phyloP scores from a whole-genome alignment of 2,888 invertebrate species.

The Leucophenga maculata region DNA sequence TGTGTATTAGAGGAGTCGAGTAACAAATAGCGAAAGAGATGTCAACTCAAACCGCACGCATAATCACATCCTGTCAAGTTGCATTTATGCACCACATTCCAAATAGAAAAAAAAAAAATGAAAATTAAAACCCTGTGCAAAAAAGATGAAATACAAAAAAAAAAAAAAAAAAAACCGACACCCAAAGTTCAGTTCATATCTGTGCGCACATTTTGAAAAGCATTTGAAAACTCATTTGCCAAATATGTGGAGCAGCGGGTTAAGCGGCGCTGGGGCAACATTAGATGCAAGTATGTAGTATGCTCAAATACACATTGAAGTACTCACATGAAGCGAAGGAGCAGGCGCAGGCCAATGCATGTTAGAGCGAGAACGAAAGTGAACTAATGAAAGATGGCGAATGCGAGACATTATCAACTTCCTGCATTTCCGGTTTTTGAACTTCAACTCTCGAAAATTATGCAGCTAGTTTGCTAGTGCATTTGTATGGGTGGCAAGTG shows the following conservation, averaged over 20 bases:
- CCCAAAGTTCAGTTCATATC: slow-evolving; percentile 20
- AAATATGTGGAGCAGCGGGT: slow-evolving; percentile 12
- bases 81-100: slow-evolving; percentile 8
- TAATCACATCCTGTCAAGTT: slow-evolving; percentile 26
- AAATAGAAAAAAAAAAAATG: background rate
- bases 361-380: no score
- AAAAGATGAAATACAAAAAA: background rate
- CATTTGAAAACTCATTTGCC: slow-evolving; percentile 46
- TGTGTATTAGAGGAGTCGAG: background rate
- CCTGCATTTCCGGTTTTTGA: slow-evolving; percentile 19
- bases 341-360: background rate
- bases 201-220: slow-evolving; percentile 9
- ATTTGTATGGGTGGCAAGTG: background rate
- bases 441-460: slow-evolving; percentile 16
- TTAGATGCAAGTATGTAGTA: no score
- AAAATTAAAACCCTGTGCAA: background rate
- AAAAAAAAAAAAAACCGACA: background rate
- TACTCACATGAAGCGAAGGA: background rate
- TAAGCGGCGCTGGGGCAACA: background rate
- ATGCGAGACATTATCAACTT: slow-evolving; percentile 18
- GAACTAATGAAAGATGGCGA: background rate
- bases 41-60: slow-evolving; percentile 14
- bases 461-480: background rate
- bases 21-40: background rate
- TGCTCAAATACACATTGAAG: background rate